Evolutionary conservation across 53 echinoderm and acorn worm genomes (phyloP).

Genomic region (Arbacia lixula): DNA sequence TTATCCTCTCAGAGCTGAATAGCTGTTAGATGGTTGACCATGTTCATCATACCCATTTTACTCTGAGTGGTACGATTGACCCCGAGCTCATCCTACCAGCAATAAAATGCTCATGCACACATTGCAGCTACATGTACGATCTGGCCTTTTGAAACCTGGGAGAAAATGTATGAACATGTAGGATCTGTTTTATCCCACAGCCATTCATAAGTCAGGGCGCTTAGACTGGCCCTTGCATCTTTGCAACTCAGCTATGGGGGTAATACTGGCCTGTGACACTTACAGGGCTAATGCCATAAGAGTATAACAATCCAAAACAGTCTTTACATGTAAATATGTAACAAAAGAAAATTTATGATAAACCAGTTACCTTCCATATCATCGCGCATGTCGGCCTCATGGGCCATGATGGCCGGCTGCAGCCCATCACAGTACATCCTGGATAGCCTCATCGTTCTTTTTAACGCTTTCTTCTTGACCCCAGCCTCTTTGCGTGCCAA

Average conservation of each 20-base stretch:
- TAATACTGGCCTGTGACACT: too few relatives aligned
- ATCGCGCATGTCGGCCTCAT: neutral
- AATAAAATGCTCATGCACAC: too few relatives aligned
- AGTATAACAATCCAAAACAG: neutral
- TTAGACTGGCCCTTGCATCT: too few relatives aligned
- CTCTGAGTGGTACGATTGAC: too few relatives aligned
- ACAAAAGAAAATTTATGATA: too few relatives aligned
- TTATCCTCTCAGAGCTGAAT: too few relatives aligned
- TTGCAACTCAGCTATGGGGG: too few relatives aligned
- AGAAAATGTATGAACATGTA: neutral
- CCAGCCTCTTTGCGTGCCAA: neutral
- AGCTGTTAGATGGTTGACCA: too few relatives aligned
- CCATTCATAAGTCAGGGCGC: neutral
- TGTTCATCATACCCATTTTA: too few relatives aligned
- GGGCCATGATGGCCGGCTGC: neutral
- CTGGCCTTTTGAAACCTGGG: too few relatives aligned
- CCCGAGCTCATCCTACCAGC: too few relatives aligned
- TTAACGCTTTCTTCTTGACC: neutral
- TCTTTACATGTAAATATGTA: neutral
- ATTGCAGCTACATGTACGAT: too few relatives aligned
- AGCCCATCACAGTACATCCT: neutral
- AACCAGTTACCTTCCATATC: neutral
- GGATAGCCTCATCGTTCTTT: neutral
- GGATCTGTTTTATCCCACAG: neutral
- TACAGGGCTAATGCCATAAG: neutral